Evolutionary conservation across 2,888 invertebrate genomes (phyloP).

Genomic region (Cloeon dipterum): DNA sequence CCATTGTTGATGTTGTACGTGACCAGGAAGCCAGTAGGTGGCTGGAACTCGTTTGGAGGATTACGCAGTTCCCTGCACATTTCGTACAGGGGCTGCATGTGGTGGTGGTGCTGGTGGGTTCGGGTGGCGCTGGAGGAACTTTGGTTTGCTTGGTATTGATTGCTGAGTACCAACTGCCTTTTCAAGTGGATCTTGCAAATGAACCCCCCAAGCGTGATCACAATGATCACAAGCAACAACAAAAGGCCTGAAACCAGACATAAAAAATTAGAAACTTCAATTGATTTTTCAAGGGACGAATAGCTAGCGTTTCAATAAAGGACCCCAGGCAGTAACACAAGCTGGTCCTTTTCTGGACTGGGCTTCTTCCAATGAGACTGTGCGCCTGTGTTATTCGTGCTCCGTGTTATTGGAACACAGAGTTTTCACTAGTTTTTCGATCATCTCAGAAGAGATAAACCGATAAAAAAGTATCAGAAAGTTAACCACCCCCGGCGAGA

Average conservation of each 20-base stretch:
- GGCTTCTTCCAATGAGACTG: too few relatives aligned
- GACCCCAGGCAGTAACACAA: too few relatives aligned
- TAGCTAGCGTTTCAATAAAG: too few relatives aligned
- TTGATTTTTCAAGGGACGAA: too few relatives aligned
- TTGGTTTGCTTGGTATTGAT: slow-evolving; percentile 11
- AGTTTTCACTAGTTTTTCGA: too few relatives aligned
- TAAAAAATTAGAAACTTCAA: too few relatives aligned
- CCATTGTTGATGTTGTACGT: slow-evolving; percentile 21
- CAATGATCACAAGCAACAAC: slow-evolving; percentile 21
- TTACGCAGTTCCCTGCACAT: slow-evolving; percentile 11
- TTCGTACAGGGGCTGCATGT: slow-evolving; percentile 10
- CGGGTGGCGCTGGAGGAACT: slow-evolving; percentile 6
- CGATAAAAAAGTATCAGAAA: too few relatives aligned
- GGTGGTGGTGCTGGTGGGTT: slow-evolving; percentile 1
- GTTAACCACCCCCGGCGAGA: too few relatives aligned
- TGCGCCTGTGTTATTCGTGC: too few relatives aligned
- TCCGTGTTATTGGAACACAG: too few relatives aligned
- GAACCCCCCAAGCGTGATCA: slow-evolving; percentile 19
- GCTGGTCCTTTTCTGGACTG: too few relatives aligned
- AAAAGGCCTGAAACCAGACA: slow-evolving; percentile 21
- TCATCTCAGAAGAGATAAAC: too few relatives aligned
- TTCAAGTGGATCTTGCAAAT: slow-evolving; percentile 21
- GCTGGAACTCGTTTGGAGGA: slow-evolving; percentile 3
- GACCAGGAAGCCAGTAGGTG: slow-evolving; percentile 14
- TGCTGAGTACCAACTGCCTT: slow-evolving; percentile 12